Evolutionary conservation across 2,113 vertebrate genomes (phyloP).

Genomic region (Hippocampus comes): DNA sequence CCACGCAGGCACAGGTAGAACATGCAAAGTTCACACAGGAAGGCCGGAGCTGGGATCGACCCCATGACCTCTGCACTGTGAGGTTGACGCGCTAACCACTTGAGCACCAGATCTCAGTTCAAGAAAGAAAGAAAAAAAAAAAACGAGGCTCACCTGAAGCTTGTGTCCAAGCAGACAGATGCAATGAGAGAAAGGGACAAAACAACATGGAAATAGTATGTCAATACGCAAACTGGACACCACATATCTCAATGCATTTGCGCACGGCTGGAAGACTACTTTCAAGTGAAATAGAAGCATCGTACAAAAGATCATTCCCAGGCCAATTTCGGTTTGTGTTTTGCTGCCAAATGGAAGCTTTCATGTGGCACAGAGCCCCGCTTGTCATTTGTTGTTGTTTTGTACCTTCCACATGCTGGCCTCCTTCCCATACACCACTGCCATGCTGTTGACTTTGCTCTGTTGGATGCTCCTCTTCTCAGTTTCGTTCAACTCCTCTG

Average conservation of each 20-base stretch:
- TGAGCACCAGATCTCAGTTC: too few relatives aligned
- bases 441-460: constrained; percentile 92
- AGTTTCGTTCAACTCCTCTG: constrained; percentile 88
- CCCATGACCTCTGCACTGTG: too few relatives aligned
- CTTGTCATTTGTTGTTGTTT: neutral
- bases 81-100: too few relatives aligned
- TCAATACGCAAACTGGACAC: too few relatives aligned
- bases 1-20: too few relatives aligned
- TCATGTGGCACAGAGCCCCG: neutral
- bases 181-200: constrained; percentile 4
- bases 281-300: neutral
- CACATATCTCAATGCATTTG: neutral
- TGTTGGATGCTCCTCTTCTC: constrained; percentile 82
- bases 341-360: neutral
- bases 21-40: too few relatives aligned
- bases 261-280: neutral
- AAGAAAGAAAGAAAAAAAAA: neutral
- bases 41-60: too few relatives aligned
- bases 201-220: neutral
- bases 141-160: constrained; percentile 62
- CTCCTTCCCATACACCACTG: constrained; percentile 94
- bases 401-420: constrained; percentile 97
- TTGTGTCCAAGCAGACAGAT: constrained; percentile 21
- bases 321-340: neutral
- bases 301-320: neutral